Base-by-base conservation (phyloP, 1,140 invertebrate genomes). In the Cryptotermes secundus region DNA sequence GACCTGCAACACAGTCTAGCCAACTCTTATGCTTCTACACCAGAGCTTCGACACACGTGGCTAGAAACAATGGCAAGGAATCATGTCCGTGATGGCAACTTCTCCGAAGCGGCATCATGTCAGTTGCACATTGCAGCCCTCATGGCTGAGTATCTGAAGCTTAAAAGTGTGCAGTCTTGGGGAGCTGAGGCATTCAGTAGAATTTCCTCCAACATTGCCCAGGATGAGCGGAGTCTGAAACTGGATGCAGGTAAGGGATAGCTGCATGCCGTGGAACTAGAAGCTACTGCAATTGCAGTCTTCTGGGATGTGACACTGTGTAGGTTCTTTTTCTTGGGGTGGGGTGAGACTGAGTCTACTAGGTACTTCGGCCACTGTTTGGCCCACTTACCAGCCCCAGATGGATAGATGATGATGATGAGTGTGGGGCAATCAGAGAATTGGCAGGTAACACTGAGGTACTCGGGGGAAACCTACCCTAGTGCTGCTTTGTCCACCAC, bases 1-100 rank as follows among this genome's bases (percentile, higher is more conserved):
- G 97, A 99, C 90, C 91, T 99, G 59, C 97, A 99, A 89, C 95
- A 98, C 88, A 96, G 96, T 87, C 90, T 99, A 82, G 98, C 98
- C 1, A 97, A 97, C 89, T 97, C 96, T 1, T 99, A 99, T 89
- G 96, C 97, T 80, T 97, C 96, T 83, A 99, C 97, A 0, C 97
- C 97, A 6, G 96, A 98, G 88, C 90, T 99, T 79, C 90, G 98
- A 3, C 95, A 97, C 88, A 98, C 97, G 0, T 98, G 97, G 97
- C 92, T 99, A 7, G 95, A 98, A 86, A 96, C 96, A 6, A 97
- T 99, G 93, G 96, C 97, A 6, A 88, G 90, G 81, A 95, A 97
- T 89, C 97, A 99, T 88, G 92, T 93, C 0, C 92, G 94, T 84
- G 94, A 96, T 88, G 92, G 92, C 31, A 95, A 97, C 90, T 95